Percentiles rank a stretch among this genome's conserved stretches.
Evolutionary conservation across 2,888 invertebrate species (phyloP).

Genomic region (Nemoura dubitans): DNA sequence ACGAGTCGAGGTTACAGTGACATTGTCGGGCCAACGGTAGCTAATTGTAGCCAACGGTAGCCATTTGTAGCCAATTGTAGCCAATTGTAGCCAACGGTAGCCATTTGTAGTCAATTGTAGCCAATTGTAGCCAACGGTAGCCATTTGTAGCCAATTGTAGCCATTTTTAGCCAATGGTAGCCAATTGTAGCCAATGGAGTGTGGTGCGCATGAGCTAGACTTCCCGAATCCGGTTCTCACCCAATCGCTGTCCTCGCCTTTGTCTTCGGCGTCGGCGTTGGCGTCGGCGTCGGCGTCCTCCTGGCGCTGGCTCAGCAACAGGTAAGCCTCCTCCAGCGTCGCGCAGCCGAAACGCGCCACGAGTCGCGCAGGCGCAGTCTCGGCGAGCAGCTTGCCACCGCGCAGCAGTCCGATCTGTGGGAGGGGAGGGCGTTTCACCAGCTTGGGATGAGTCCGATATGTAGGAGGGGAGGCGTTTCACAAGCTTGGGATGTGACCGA

Average conservation of each 20-base stretch:
- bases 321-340: slow-evolving; percentile 81
- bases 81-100: no score
- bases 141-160: no score
- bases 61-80: no score
- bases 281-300: slow-evolving; percentile 68
- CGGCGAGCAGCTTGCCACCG: slow-evolving; percentile 84
- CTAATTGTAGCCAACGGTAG: no score
- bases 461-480: no score
- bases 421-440: not conserved
- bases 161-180: no score
- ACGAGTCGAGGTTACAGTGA: not conserved
- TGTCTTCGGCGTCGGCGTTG: not conserved
- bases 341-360: slow-evolving; percentile 76
- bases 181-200: no score
- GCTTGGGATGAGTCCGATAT: no score
- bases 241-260: not conserved
- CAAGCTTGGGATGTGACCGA: no score
- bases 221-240: not conserved
- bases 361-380: slow-evolving; percentile 79
- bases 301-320: slow-evolving; percentile 81
- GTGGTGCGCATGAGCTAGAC: no score
- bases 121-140: no score
- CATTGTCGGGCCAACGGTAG: slow-evolving; percentile 48
- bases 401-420: slow-evolving; percentile 84
- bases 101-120: no score